Conservation (phyloP, 2,888 invertebrate species). For the Hypomecis punctinalis region DNA sequence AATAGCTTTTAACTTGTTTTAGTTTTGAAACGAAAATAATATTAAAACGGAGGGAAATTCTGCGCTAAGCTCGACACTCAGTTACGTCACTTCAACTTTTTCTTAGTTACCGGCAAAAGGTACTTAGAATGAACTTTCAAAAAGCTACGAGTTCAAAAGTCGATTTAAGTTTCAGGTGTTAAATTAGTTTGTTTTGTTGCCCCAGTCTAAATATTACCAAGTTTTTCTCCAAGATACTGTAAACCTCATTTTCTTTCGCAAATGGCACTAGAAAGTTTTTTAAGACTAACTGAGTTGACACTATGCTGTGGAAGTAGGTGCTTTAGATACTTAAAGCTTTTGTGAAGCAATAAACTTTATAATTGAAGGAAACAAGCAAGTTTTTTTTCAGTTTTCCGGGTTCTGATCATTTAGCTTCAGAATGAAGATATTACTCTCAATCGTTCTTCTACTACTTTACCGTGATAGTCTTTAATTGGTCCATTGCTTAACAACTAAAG, state of each 20-base stretch:
- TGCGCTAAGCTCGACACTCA: constrained; percentile 20
- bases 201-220: constrained; percentile 11
- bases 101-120: constrained; percentile 27
- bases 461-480: no score
- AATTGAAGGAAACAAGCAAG: no score
- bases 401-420: no score
- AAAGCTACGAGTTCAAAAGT: constrained; percentile 33
- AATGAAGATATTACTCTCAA: no score
- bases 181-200: constrained; percentile 28
- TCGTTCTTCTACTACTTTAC: no score
- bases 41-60: constrained; percentile 21
- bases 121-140: constrained; percentile 28
- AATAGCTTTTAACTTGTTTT: constrained; percentile 14
- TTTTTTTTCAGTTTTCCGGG: no score
- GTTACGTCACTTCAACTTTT: constrained; percentile 19
- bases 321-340: no score
- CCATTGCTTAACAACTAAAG: no score
- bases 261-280: background rate
- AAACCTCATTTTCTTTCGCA: background rate
- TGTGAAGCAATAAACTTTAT: no score
- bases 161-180: constrained; percentile 39
- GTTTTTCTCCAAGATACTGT: background rate
- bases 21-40: constrained; percentile 19
- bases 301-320: no score
- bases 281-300: background rate